These are phyloP conservation scores for Numenius arquata DNA, from an alignment of 2,113 vertebrate genomes.

Conservation along the genomic window DNA sequence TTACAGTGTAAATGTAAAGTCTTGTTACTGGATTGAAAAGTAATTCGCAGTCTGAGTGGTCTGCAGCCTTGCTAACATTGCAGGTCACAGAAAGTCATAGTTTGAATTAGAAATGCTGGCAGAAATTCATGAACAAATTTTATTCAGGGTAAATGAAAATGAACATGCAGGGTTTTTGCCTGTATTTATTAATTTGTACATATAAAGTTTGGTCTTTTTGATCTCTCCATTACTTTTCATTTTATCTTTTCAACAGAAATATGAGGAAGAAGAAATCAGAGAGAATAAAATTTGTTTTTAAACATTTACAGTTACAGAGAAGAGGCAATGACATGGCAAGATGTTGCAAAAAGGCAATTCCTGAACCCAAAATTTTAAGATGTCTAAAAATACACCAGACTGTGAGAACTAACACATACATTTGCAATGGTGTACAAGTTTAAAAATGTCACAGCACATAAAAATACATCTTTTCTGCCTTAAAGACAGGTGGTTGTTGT, in stretches of 20 bases:
- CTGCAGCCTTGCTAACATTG: background rate
- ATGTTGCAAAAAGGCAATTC: constrained; percentile 46
- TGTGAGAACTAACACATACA: constrained; percentile 55
- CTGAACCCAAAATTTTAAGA: constrained; percentile 32
- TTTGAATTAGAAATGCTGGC: background rate
- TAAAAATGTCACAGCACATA: constrained; percentile 61
- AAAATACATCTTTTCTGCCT: constrained; percentile 44
- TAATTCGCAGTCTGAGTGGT: background rate
- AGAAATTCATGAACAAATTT: background rate
- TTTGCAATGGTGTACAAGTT: constrained; percentile 58
- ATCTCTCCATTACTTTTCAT: background rate
- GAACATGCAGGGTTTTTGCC: background rate
- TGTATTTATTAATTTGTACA: background rate
- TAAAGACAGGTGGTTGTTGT: constrained; percentile 4
- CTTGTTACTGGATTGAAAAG: background rate
- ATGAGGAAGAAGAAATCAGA: background rate
- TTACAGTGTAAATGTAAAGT: background rate
- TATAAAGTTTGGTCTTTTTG: background rate
- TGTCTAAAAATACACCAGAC: constrained; percentile 55
- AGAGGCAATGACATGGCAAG: constrained; percentile 25
- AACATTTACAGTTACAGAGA: constrained; percentile 21
- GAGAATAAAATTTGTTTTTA: constrained; percentile 26
- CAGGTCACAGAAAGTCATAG: background rate
- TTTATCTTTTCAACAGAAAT: constrained; percentile 23
- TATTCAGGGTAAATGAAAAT: background rate